Evolutionary conservation across 2,797 vertebrate genomes (phyloP).

Genomic region (Thunnus albacares): DNA sequence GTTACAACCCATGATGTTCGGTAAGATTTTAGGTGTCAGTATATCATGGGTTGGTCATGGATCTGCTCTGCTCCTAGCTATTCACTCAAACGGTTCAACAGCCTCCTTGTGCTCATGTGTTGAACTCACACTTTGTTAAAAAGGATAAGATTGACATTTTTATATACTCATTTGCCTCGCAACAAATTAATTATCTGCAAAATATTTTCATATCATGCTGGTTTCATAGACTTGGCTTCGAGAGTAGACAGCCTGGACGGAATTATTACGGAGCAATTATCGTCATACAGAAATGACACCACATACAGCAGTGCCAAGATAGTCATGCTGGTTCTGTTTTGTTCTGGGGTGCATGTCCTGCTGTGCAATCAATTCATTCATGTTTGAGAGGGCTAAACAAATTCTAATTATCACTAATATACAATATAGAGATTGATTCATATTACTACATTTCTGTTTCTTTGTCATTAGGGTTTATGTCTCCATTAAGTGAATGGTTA

Average conservation of each 20-base stretch:
- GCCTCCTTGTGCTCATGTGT: slow-evolving; percentile 47
- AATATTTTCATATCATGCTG: slow-evolving; percentile 56
- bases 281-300: slow-evolving; percentile 22
- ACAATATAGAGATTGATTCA: not conserved
- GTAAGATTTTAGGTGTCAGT: slow-evolving; percentile 6
- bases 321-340: slow-evolving; percentile 37
- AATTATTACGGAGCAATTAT: slow-evolving; percentile 33
- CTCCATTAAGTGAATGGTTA: slow-evolving; percentile 5
- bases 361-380: not conserved
- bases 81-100: slow-evolving; percentile 40
- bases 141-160: slow-evolving; percentile 48
- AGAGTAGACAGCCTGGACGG: slow-evolving; percentile 34
- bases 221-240: slow-evolving; percentile 49
- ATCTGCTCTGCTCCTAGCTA: slow-evolving; percentile 51
- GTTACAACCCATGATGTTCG: slow-evolving; percentile 26
- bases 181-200: slow-evolving; percentile 60
- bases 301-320: slow-evolving; percentile 6
- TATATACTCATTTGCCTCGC: slow-evolving; percentile 67
- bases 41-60: slow-evolving; percentile 42
- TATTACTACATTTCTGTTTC: slow-evolving; percentile 7
- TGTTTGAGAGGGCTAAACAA: slow-evolving; percentile 27
- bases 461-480: not conserved
- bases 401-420: slow-evolving; percentile 10
- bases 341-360: slow-evolving; percentile 21
- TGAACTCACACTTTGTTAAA: slow-evolving; percentile 45